Base-by-base conservation (phyloP, 92 coral and sea anemone genomes). In the Siderastrea radians region DNA sequence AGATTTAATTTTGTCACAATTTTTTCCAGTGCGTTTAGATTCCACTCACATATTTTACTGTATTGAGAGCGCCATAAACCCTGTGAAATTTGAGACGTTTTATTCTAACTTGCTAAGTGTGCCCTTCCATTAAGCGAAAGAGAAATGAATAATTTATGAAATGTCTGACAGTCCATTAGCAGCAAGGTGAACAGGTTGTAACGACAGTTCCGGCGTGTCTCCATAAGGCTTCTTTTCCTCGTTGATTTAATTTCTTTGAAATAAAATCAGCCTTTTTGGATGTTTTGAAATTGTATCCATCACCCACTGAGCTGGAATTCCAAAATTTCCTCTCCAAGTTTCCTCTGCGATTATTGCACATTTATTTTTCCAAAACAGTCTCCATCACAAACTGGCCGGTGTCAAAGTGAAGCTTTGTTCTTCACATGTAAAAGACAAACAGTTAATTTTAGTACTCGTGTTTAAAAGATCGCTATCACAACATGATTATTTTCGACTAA, bases 111-210 rank as follows among this genome's bases (percentile, higher is more conserved):
- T 63, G 73, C 80, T 73, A 84, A 84, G 79, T 73, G 87, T 60
- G 72, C 87, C 78, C 63, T 16, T 73, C 86, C 86, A 84, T 74
- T 74, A 84, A 72, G 78, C 53, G 59, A 84, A 74, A 84, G 51
- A 55, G 63, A 84, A 62, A 84, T 84, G 87, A 84, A 84, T 84
- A 84, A 84, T 84, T 84, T 84, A 84, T 84, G 79, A 74, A 50
- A 84, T 49, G 71, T 60, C 54, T 83, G 72, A 73, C 80, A 73
- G 73, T 49, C 87, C 87, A 84, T 84, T 84, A 84, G 74, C 51
- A 74, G 64, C 87, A 11, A 68, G 16, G 51, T 26, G 38, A 44
- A 7, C 73, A 84, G 87, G 87, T 73, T 84, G 80, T 72, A 49
- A 26, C 49, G 87, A 61, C 87, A 84, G 79, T 64, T 61, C 8